phyloP scores from a whole-genome alignment of 2,888 invertebrate genomes.

The Sinohyriopsis cumingii region DNA sequence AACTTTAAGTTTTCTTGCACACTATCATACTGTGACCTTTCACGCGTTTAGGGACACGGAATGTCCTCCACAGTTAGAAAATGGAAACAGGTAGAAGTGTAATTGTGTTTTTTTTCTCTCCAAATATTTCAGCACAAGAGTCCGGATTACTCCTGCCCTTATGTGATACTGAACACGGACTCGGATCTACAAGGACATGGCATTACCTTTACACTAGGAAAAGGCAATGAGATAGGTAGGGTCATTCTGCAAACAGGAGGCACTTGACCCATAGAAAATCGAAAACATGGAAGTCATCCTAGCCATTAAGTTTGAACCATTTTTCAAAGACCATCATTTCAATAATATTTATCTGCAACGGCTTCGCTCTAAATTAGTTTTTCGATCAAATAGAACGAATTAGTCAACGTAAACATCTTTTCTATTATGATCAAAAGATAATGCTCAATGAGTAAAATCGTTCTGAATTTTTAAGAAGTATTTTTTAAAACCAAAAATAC shows the following conservation, averaged over 20 bases:
- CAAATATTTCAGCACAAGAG: conserved; percentile 79
- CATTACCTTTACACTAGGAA: conserved; percentile 89
- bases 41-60: neutral
- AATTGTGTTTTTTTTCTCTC: conserved; percentile 4
- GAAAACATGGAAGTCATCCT: neutral
- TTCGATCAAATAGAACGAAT: too few species aligned
- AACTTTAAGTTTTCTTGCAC: too few species aligned
- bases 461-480: too few species aligned
- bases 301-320: neutral
- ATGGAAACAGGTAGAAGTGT: neutral
- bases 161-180: conserved; percentile 83
- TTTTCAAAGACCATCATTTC: too few species aligned
- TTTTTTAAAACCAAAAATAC: too few species aligned
- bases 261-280: neutral
- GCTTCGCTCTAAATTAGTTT: too few species aligned
- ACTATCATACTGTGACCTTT: too few species aligned
- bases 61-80: neutral
- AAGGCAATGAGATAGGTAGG: conserved; percentile 87
- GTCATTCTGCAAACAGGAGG: neutral
- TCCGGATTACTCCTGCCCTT: conserved; percentile 93
- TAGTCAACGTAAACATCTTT: too few species aligned
- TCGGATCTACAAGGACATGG: conserved; percentile 81
- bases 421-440: too few species aligned
- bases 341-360: too few species aligned
- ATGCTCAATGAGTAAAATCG: too few species aligned